Percentiles rank a stretch among this genome's conserved stretches.
These are phyloP conservation scores for Calidris pygmaea DNA, from an alignment of 2,113 vertebrate genomes.

Conservation along the genomic window DNA sequence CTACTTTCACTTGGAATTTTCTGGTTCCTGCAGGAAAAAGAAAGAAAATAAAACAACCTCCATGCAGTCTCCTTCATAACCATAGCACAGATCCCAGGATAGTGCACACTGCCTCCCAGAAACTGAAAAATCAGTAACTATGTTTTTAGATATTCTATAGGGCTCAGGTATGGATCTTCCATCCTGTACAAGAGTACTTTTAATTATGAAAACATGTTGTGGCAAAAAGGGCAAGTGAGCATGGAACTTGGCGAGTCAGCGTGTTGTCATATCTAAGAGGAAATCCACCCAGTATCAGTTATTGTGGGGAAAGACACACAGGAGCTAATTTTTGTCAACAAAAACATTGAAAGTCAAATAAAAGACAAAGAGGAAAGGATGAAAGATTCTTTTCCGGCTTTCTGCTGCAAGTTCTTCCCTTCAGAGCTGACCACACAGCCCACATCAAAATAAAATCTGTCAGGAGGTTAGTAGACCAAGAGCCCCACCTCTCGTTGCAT, in stretches of 20 bases:
- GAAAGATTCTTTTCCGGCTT: background rate
- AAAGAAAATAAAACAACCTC: background rate
- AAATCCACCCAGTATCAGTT: background rate
- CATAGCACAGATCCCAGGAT: background rate
- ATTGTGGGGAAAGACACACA: accelerated
- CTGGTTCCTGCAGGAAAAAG: background rate
- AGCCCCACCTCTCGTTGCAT: background rate
- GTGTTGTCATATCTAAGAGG: background rate
- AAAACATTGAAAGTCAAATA: background rate
- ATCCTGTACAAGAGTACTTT: background rate
- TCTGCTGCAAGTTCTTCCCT: background rate
- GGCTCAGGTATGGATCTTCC: background rate
- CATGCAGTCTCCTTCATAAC: background rate
- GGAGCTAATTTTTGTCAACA: background rate
- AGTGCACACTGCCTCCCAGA: background rate
- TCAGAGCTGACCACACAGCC: accelerated
- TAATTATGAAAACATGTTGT: background rate
- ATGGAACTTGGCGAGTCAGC: background rate
- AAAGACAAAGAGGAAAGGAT: background rate
- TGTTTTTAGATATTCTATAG: background rate
- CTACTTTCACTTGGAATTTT: background rate
- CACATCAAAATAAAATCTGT: background rate
- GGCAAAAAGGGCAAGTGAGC: background rate
- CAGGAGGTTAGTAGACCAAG: background rate
- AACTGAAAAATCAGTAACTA: background rate